Base-by-base conservation (phyloP, 1,140 invertebrate genomes). In the Delia radicum region DNA sequence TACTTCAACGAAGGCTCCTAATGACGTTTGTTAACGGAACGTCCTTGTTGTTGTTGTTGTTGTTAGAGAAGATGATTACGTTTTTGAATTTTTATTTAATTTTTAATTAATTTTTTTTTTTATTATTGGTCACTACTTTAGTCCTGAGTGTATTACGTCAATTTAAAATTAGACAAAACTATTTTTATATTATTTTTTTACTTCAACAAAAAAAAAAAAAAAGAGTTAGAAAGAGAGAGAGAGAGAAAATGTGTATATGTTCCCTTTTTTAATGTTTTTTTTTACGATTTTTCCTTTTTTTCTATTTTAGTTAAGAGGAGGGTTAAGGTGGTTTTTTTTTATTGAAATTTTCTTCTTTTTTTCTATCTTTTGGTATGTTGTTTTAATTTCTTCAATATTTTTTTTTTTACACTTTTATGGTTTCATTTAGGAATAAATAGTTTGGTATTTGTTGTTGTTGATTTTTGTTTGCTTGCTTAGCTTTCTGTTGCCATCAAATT, bases 331-430 rank as follows among this genome's bases (percentile, higher is more conserved):
- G 65, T 69, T 37, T 69, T 27, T 55, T 67, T 29, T 31, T 29
- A 31, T 31, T 31, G 0, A 1, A 37, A 2, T 24, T 24, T 55
- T 24, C 21, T 33, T 18, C 24, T 69, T 37, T 18, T 33, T 33
- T 69, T 33, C 29, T 69, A 69, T 31, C 18, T 33, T 69, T 69
- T 69, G 29, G 29, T 69, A 33, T 69, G 29, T 69, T 37, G 18
- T 69, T 15, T 69, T 69, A 33, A 15, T 69, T 69, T 69, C 37
- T 69, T 69, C 65, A 69, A 55, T 69, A 69, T 69, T 28, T 67
- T 31, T 69, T 65, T 28, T 28, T 69, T 69, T 69, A 69, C 65
- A 69, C 65, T 69, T 69, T n/a, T 69, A 69, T 69, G 65, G 65
- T 69, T 33, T 69, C 65, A 37, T 69, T 69, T 69, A 69, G 65